Evolutionary conservation across 2,888 invertebrate species (phyloP).

Genomic region (Papilio gigon): DNA sequence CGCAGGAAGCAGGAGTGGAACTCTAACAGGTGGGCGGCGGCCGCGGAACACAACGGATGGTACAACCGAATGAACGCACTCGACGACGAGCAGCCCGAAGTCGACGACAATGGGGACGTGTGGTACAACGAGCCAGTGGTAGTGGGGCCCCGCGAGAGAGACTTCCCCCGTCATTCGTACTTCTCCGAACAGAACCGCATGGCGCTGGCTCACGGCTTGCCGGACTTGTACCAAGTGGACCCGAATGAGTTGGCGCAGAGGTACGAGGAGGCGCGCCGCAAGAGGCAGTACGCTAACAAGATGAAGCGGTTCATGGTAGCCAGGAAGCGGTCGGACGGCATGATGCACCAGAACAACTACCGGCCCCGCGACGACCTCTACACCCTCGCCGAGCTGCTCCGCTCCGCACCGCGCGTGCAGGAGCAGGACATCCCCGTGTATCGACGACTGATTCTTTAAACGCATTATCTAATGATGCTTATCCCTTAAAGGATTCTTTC

Average conservation of each 20-base stretch:
- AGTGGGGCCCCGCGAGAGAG: conserved; percentile 71
- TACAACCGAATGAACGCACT: conserved; percentile 67
- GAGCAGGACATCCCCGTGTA: conserved; percentile 83
- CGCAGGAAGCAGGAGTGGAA: conserved; percentile 79
- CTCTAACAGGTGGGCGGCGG: conserved; percentile 70
- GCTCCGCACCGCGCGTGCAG: conserved; percentile 77
- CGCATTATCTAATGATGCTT: conserved; percentile 47
- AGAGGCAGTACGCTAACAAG: conserved; percentile 76
- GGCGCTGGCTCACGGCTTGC: conserved; percentile 69
- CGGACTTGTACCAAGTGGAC: conserved; percentile 73
- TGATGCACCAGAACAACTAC: conserved; percentile 73
- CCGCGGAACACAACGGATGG: conserved; percentile 57
- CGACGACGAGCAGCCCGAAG: conserved; percentile 78
- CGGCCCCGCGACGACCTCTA: conserved; percentile 82
- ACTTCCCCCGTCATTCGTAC: conserved; percentile 73
- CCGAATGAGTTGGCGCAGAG: conserved; percentile 73
- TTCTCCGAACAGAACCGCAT: conserved; percentile 78
- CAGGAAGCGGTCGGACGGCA: conserved; percentile 77
- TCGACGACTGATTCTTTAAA: conserved; percentile 84
- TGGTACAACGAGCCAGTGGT: conserved; percentile 84
- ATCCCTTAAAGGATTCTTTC: conserved; percentile 41
- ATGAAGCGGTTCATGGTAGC: conserved; percentile 85
- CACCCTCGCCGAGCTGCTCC: conserved; percentile 82
- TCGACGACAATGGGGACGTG: conserved; percentile 79
- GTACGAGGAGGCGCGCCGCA: conserved; percentile 77